phyloP scores from a whole-genome alignment of 1,140 invertebrate genomes.

The Lordiphosa mommai region DNA sequence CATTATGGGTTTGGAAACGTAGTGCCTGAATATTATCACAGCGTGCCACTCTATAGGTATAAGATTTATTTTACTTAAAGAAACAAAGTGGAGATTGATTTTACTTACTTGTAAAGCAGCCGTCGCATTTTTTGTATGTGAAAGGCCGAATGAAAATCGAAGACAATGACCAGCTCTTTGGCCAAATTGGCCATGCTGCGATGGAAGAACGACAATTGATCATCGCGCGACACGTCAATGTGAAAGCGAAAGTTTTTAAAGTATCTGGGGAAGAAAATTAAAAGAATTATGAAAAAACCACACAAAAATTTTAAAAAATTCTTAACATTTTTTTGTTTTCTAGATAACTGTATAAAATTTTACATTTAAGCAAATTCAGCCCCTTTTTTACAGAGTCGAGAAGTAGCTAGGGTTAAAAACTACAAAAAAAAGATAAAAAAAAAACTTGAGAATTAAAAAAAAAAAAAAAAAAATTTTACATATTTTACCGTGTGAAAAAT shows the following conservation, averaged over 20 bases:
- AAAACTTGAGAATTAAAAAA: too few relatives aligned
- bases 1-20: slow-evolving; percentile 74
- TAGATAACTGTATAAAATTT: too few relatives aligned
- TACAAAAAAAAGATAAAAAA: too few relatives aligned
- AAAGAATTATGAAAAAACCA: too few relatives aligned
- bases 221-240: slow-evolving; percentile 64
- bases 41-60: slow-evolving; percentile 74
- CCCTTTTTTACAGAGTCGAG: too few relatives aligned
- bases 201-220: slow-evolving; percentile 70
- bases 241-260: slow-evolving; percentile 76
- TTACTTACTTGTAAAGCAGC: slow-evolving; percentile 69
- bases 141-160: slow-evolving; percentile 72
- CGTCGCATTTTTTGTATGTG: slow-evolving; percentile 74
- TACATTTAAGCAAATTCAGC: too few relatives aligned
- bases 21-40: slow-evolving; percentile 71
- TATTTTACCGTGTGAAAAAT: too few relatives aligned
- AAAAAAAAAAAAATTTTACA: too few relatives aligned
- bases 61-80: too few relatives aligned
- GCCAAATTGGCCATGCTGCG: slow-evolving; percentile 60
- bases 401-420: too few relatives aligned
- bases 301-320: too few relatives aligned
- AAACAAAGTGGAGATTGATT: neutral
- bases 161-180: slow-evolving; percentile 64
- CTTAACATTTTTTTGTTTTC: too few relatives aligned
- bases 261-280: slow-evolving; percentile 52